phyloP scores from a whole-genome alignment of 1,140 invertebrate genomes.

The Cyrtorhinus lividipennis region DNA sequence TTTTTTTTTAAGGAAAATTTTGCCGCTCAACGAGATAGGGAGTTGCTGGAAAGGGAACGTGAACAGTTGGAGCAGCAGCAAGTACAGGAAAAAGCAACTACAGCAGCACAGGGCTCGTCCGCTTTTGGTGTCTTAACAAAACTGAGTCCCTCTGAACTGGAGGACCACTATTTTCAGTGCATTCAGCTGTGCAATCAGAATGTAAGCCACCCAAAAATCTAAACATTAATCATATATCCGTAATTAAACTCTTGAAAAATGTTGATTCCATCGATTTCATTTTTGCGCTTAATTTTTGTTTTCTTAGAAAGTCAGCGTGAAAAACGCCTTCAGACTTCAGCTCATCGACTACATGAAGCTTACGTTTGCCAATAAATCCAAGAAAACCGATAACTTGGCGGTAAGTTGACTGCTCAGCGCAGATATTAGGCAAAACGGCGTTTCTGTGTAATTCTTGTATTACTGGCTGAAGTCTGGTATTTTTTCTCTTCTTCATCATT shows the following conservation, averaged over 20 bases:
- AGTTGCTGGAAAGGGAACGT: not conserved
- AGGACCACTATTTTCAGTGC: conserved; percentile 15
- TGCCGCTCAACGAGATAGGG: not conserved
- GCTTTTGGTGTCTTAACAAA: not conserved
- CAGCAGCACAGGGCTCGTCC: not conserved
- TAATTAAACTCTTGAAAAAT: not conserved
- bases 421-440: too few species aligned
- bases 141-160: conserved; percentile 6
- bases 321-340: conserved; percentile 71
- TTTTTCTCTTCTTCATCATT: too few species aligned
- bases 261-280: not conserved
- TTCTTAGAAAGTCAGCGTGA: conserved; percentile 59
- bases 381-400: conserved; percentile 48
- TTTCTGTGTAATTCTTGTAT: too few species aligned
- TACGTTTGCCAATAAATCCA: conserved; percentile 48
- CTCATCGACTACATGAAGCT: conserved; percentile 68
- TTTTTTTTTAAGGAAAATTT: not conserved
- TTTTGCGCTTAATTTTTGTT: conserved; percentile 18
- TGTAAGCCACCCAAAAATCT: not conserved
- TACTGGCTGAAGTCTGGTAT: too few species aligned
- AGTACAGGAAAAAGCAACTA: not conserved
- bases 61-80: not conserved
- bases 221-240: not conserved
- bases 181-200: conserved; percentile 17
- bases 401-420: too few species aligned